A percentile compares a stretch with the other conserved stretches of the same genome.
phyloP scores from a whole-genome alignment of 1,140 invertebrate genomes.

The Littorina saxatilis region DNA sequence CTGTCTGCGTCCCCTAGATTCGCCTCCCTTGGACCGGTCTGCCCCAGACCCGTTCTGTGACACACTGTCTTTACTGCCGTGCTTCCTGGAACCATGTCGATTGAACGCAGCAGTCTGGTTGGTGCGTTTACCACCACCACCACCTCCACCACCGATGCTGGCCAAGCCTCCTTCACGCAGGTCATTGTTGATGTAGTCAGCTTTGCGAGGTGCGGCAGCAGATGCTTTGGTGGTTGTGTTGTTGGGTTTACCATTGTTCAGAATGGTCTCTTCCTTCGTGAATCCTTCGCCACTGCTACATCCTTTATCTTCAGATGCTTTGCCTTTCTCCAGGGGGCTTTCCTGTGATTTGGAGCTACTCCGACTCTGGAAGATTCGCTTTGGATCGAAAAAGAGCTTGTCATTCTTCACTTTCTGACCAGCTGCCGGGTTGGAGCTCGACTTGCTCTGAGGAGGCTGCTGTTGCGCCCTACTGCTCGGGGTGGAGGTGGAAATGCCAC shows the following conservation, averaged over 20 bases:
- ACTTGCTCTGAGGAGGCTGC: slow-evolving; percentile 36
- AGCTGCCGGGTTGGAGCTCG: slow-evolving; percentile 42
- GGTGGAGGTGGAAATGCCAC: slow-evolving; percentile 25
- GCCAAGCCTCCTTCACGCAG: slow-evolving; percentile 54
- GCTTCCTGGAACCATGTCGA: slow-evolving; percentile 44
- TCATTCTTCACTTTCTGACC: slow-evolving; percentile 39
- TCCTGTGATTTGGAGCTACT: slow-evolving; percentile 38
- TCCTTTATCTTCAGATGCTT: slow-evolving; percentile 38
- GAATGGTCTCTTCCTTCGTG: slow-evolving; percentile 51
- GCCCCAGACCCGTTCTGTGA: slow-evolving; percentile 25
- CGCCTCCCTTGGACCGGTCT: slow-evolving; percentile 2
- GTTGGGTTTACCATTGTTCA: slow-evolving; percentile 69
- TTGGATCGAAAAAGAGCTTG: slow-evolving; percentile 67
- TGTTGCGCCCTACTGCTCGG: not conserved
- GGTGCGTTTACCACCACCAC: slow-evolving; percentile 59
- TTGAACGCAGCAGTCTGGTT: slow-evolving; percentile 56
- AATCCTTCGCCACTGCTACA: not conserved
- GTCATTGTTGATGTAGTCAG: slow-evolving; percentile 72
- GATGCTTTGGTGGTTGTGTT: slow-evolving; percentile 55
- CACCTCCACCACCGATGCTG: not conserved
- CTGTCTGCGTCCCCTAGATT: slow-evolving; percentile 23
- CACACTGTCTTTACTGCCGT: slow-evolving; percentile 43
- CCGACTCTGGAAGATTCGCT: slow-evolving; percentile 66
- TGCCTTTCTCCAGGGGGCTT: not conserved
- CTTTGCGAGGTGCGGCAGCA: slow-evolving; percentile 58